Conservation (phyloP, 2,797 vertebrate genomes). For the Parambassis ranga region DNA sequence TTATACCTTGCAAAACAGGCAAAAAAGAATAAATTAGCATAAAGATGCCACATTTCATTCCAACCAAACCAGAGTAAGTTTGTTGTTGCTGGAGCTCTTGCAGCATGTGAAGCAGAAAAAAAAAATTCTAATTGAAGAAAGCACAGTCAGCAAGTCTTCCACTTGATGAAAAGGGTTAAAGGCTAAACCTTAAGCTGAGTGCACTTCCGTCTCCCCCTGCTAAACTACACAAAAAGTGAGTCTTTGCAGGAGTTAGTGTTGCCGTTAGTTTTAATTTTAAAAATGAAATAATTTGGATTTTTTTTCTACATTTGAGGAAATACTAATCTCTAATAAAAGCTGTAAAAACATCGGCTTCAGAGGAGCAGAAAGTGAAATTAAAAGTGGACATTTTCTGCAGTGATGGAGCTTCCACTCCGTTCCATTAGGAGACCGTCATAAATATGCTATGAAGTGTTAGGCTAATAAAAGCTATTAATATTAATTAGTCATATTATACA, state of each 20-base stretch:
- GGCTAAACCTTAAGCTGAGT: background rate
- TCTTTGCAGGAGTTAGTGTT: background rate
- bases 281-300: background rate
- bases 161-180: conserved; percentile 6
- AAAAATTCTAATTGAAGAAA: background rate
- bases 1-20: too few species aligned
- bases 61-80: too few species aligned
- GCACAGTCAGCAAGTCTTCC: conserved; percentile 14
- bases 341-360: background rate
- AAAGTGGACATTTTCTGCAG: background rate
- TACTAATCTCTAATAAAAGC: background rate
- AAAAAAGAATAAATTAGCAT: too few species aligned
- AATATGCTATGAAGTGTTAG: conserved; percentile 68
- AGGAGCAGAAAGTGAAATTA: background rate
- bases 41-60: too few species aligned
- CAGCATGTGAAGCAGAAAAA: background rate
- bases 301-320: background rate
- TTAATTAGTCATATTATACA: conserved; percentile 67
- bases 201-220: background rate
- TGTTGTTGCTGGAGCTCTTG: background rate
- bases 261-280: background rate
- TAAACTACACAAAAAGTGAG: background rate
- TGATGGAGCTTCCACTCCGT: background rate
- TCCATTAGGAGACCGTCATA: conserved; percentile 69
- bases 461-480: conserved; percentile 77